Percentiles rank a stretch among this genome's conserved stretches.
Conservation (phyloP, 2,888 invertebrate species). For the Plebejus anna region DNA sequence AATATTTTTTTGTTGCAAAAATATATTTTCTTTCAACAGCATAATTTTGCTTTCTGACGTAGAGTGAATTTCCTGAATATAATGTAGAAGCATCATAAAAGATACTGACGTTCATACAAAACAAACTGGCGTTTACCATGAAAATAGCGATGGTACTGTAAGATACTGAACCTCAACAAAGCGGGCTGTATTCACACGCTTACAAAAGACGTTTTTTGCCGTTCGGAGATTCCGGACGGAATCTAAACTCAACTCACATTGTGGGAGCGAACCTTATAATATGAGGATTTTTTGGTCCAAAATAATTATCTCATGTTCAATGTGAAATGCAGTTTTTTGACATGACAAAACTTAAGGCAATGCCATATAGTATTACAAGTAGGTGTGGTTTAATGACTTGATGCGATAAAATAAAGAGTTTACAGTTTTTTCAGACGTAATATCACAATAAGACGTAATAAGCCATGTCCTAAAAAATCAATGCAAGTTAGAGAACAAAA, state of each 20-base stretch:
- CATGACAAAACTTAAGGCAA: not conserved
- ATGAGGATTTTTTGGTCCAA: constrained; percentile 40
- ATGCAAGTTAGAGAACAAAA: not conserved
- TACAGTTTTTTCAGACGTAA: not conserved
- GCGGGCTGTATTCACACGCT: constrained; percentile 67
- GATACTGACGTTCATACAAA: not conserved
- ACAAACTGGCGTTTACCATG: not conserved
- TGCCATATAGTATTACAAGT: not conserved
- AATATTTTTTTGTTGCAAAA: not conserved
- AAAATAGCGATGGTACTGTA: constrained; percentile 38
- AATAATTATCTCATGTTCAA: constrained; percentile 35
- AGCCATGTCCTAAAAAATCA: not conserved
- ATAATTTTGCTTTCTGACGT: not conserved
- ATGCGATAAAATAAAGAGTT: not conserved
- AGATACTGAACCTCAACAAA: constrained; percentile 56
- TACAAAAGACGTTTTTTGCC: constrained; percentile 64
- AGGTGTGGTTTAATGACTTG: not conserved
- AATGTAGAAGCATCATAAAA: not conserved
- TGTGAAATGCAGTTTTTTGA: constrained; percentile 8
- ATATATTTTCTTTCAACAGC: not conserved
- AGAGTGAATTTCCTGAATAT: not conserved
- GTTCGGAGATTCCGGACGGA: constrained; percentile 53
- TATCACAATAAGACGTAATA: not conserved
- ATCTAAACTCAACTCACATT: constrained; percentile 67
- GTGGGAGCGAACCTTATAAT: constrained; percentile 56